Percentiles rank a stretch among this genome's conserved stretches.
Evolutionary conservation across 2,113 vertebrate species (phyloP).

Genomic region (Petrocephalus microphthalmus): DNA sequence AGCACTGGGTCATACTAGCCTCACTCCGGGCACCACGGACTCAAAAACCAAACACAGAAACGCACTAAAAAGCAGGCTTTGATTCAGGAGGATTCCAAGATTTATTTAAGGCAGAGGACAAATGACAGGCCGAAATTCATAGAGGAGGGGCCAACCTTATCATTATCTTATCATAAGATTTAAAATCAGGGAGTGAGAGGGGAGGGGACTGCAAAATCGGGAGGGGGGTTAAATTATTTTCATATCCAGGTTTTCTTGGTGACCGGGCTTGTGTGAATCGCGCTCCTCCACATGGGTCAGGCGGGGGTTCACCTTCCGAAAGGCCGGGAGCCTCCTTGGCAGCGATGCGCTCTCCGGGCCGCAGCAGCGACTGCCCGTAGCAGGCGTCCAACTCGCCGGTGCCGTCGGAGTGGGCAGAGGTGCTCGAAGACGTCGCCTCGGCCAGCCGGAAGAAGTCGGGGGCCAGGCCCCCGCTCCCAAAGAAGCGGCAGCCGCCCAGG

Average conservation of each 20-base stretch:
- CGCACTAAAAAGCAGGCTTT: not conserved
- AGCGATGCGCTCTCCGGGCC: conserved; percentile 88
- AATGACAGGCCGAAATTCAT: not conserved
- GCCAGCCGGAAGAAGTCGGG: conserved; percentile 89
- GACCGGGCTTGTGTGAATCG: no score
- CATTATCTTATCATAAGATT: not conserved
- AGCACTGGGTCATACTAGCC: not conserved
- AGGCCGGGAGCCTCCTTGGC: conserved; percentile 80
- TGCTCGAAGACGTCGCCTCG: conserved; percentile 85
- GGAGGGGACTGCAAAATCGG: no score
- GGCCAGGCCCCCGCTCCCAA: conserved; percentile 77
- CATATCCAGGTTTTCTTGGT: no score
- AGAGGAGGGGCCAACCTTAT: not conserved
- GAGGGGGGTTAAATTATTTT: no score
- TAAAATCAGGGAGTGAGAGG: no score
- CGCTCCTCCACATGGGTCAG: not conserved
- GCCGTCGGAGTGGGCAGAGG: conserved; percentile 79
- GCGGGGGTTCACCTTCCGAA: conserved; percentile 67
- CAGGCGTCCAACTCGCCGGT: conserved; percentile 78
- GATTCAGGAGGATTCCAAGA: not conserved
- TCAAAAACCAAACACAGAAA: not conserved
- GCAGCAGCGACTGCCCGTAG: conserved; percentile 89
- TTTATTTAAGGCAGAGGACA: not conserved
- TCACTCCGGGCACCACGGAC: not conserved
- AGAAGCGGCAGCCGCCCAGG: conserved; percentile 91